Conservation (phyloP, 1,140 invertebrate genomes). For the Drosophila albomicans region DNA sequence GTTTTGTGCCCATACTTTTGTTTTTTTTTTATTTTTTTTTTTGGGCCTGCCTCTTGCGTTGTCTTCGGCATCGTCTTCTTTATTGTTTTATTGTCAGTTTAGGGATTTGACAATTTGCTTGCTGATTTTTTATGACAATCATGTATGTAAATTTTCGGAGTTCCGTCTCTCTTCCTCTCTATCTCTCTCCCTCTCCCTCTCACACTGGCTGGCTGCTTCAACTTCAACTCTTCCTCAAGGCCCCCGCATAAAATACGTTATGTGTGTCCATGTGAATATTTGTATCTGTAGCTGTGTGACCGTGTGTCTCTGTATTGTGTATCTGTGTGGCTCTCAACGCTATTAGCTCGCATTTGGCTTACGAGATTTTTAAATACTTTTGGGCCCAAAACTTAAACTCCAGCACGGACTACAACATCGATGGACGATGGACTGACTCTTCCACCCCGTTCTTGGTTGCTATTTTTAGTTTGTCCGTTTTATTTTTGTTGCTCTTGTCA, state of each 20-base stretch:
- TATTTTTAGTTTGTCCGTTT: conserved; percentile 65
- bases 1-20: conserved; percentile 26
- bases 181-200: not conserved
- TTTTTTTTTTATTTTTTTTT: too few relatives aligned
- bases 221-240: conserved; percentile 70
- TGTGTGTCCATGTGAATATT: conserved; percentile 11
- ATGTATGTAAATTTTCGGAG: conserved; percentile 75
- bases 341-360: conserved; percentile 71
- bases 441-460: conserved; percentile 51
- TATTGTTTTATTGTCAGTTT: conserved; percentile 83
- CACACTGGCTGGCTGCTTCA: not conserved
- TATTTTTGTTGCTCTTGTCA: conserved; percentile 27
- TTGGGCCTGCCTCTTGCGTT: conserved; percentile 19
- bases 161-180: conserved; percentile 16
- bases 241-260: conserved; percentile 47
- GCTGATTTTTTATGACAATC: conserved; percentile 83
- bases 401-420: not conserved
- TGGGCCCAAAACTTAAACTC: conserved; percentile 32
- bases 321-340: conserved; percentile 56
- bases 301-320: conserved; percentile 11
- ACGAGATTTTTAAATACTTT: conserved; percentile 80
- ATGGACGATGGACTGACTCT: too few relatives aligned
- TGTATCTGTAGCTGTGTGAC: conserved; percentile 30
- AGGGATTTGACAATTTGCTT: conserved; percentile 83
- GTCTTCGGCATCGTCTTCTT: conserved; percentile 68